A percentile compares a stretch with the other conserved stretches of the same genome.
Conservation (phyloP, 2,888 invertebrate genomes). For the Elmis aenea region DNA sequence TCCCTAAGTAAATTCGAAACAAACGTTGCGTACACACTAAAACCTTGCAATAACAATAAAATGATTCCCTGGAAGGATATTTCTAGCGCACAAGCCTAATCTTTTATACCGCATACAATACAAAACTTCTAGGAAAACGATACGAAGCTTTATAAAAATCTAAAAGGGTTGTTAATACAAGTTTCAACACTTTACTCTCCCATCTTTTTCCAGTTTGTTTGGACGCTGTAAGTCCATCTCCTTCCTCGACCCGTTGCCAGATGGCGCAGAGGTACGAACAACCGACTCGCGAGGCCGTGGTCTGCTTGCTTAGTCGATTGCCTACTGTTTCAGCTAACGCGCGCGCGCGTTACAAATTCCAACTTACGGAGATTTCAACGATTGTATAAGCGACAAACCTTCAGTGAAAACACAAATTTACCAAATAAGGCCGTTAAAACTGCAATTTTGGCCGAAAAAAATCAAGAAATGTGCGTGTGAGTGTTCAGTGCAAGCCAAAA, state of each 20-base stretch:
- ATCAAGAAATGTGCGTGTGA: too few relatives aligned
- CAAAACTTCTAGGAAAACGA: conserved; percentile 16
- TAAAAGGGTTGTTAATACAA: conserved; percentile 26
- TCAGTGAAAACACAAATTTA: conserved; percentile 5
- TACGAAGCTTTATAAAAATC: conserved; percentile 19
- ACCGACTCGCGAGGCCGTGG: conserved; percentile 37
- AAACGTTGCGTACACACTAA: conserved; percentile 8
- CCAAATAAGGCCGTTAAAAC: conserved; percentile 2
- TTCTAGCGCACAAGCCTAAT: conserved; percentile 11
- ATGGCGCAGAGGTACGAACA: conserved; percentile 44
- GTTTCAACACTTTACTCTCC: conserved; percentile 25
- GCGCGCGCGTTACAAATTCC: conserved; percentile 51
- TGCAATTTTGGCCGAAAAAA: too few relatives aligned
- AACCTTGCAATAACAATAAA: conserved; percentile 10
- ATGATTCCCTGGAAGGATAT: conserved; percentile 13
- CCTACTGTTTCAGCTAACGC: conserved; percentile 54
- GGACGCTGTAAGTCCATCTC: conserved; percentile 17
- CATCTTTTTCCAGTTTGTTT: conserved; percentile 12
- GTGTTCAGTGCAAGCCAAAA: too few relatives aligned
- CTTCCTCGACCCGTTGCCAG: conserved; percentile 32
- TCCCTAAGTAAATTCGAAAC: conserved; percentile 8
- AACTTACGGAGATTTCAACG: conserved; percentile 22
- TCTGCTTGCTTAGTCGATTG: conserved; percentile 45
- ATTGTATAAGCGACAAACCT: conserved; percentile 23
- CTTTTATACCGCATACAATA: conserved; percentile 12